phyloP scores from a whole-genome alignment of 2,888 invertebrate species.

The Phengaris alcon region DNA sequence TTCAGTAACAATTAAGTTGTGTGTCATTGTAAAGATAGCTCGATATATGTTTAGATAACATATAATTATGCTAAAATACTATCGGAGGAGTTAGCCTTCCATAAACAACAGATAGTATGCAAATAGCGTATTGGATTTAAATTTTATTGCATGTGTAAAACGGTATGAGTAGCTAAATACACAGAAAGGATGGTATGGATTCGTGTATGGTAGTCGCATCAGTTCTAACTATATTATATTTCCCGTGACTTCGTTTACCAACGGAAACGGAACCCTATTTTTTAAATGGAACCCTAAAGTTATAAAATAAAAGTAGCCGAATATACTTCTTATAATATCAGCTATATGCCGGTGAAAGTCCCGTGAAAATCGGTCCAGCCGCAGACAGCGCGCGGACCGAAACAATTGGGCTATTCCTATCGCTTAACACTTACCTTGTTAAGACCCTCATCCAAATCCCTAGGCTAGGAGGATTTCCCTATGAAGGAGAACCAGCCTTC shows the following conservation, averaged over 20 bases:
- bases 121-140: conserved; percentile 15
- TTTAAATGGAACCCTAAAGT: too few relatives aligned
- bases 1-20: conserved; percentile 6
- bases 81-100: conserved; percentile 16
- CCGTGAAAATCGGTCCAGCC: too few relatives aligned
- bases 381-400: too few relatives aligned
- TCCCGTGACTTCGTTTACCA: background rate
- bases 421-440: too few relatives aligned
- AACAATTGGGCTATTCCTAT: too few relatives aligned
- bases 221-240: background rate
- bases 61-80: conserved; percentile 13
- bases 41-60: conserved; percentile 17
- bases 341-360: too few relatives aligned
- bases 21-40: background rate
- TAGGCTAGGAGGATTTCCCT: too few relatives aligned
- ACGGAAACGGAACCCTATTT: too few relatives aligned
- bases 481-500: too few relatives aligned
- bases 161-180: background rate
- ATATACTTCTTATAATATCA: too few relatives aligned
- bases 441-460: too few relatives aligned
- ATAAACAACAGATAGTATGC: conserved; percentile 20
- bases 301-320: too few relatives aligned
- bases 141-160: background rate
- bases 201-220: background rate
- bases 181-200: background rate